phyloP scores from a whole-genome alignment of 2,888 invertebrate genomes.

The Eristalis intricaria region DNA sequence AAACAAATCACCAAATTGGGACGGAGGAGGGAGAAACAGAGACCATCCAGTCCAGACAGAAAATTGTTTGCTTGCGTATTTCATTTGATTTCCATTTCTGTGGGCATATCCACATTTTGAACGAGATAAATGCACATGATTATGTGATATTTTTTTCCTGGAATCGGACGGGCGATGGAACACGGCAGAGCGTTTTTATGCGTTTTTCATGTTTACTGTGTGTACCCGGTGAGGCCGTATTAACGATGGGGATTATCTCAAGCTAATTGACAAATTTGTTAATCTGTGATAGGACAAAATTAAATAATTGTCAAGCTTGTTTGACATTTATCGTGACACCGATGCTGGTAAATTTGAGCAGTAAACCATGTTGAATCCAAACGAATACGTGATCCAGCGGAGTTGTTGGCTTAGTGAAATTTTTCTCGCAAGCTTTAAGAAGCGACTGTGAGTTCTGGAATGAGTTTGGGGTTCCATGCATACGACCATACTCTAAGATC shows the following conservation, averaged over 20 bases:
- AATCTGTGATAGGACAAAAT: neutral
- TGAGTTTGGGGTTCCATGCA: too few species aligned
- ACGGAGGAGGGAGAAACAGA: neutral
- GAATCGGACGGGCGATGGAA: neutral
- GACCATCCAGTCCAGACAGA: neutral
- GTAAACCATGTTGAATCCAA: neutral
- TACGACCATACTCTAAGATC: too few species aligned
- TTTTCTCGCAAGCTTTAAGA: too few species aligned
- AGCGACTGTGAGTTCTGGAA: too few species aligned
- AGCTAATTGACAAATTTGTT: constrained; percentile 23
- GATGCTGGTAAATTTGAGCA: neutral
- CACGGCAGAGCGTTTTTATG: neutral
- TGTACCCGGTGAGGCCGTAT: neutral
- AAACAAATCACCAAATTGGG: neutral
- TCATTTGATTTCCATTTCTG: constrained; percentile 17
- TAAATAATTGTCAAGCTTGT: constrained; percentile 13
- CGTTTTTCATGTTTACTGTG: neutral
- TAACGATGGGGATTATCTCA: neutral
- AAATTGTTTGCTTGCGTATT: constrained; percentile 3
- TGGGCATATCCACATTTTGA: neutral
- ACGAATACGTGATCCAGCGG: neutral
- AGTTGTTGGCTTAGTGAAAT: too few species aligned
- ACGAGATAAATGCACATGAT: neutral
- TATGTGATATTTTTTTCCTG: neutral
- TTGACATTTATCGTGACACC: constrained; percentile 2